Conservation (phyloP, 1,140 invertebrate genomes). For the Coptotermes formosanus region DNA sequence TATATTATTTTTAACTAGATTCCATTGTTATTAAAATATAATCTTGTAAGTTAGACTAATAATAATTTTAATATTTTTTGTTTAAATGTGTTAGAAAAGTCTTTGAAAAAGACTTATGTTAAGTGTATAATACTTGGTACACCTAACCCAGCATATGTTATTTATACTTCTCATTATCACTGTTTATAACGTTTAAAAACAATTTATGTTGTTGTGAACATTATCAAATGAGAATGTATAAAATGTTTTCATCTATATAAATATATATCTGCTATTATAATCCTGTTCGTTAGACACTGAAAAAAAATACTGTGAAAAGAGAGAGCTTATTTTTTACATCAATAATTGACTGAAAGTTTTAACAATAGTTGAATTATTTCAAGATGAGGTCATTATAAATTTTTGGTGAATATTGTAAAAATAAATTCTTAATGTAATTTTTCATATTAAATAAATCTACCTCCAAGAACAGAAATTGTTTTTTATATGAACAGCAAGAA, state of each 20-base stretch:
- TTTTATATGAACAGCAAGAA: background rate
- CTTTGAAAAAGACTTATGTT: background rate
- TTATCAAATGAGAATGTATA: slow-evolving; percentile 18
- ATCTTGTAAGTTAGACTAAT: slow-evolving; percentile 3
- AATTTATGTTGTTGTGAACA: slow-evolving; percentile 19
- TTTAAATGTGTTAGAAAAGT: slow-evolving; percentile 4
- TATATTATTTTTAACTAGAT: slow-evolving; percentile 3
- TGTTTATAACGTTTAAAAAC: slow-evolving; percentile 11
- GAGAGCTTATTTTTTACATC: slow-evolving; percentile 5
- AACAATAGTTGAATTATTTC: slow-evolving; percentile 4
- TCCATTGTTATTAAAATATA: slow-evolving; percentile 16
- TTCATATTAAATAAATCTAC: slow-evolving; percentile 34
- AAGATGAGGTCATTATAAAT: background rate
- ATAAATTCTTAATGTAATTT: slow-evolving; percentile 33
- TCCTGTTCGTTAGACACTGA: background rate
- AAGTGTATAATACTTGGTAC: background rate
- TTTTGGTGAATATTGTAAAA: slow-evolving; percentile 22
- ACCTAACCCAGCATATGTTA: background rate
- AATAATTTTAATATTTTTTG: slow-evolving; percentile 11
- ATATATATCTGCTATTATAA: slow-evolving; percentile 16
- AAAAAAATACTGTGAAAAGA: background rate
- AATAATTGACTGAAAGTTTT: slow-evolving; percentile 8
- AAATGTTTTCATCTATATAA: slow-evolving; percentile 2
- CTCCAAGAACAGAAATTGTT: slow-evolving; percentile 25
- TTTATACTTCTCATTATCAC: slow-evolving; percentile 18